Evolutionary conservation across 2,888 invertebrate genomes (phyloP).

Genomic region (Hermaeophaga mercurialis): DNA sequence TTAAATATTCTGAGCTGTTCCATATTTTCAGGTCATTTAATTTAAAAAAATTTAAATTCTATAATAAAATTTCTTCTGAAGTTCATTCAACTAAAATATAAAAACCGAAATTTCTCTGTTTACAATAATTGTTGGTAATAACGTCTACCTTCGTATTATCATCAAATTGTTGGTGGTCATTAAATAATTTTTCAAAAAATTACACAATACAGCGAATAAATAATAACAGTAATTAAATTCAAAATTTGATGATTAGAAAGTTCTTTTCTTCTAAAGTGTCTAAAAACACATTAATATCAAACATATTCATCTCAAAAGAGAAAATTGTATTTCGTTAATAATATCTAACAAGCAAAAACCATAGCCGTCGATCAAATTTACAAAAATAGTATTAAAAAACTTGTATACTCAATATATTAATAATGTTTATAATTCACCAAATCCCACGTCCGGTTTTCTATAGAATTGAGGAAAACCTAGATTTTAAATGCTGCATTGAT

Average conservation of each 20-base stretch:
- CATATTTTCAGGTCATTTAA: too few relatives aligned
- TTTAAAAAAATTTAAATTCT: too few relatives aligned
- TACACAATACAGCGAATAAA: not conserved
- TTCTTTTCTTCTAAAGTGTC: not conserved
- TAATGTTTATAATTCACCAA: too few relatives aligned
- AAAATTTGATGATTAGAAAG: conserved; percentile 1
- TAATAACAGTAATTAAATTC: not conserved
- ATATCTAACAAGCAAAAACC: not conserved
- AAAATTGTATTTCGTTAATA: not conserved
- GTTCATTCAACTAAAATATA: too few relatives aligned
- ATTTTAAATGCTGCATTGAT: too few relatives aligned
- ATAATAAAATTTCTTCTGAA: too few relatives aligned
- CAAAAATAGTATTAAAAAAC: too few relatives aligned
- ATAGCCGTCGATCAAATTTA: too few relatives aligned
- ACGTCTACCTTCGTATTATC: not conserved
- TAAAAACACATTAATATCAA: not conserved
- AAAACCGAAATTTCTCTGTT: not conserved
- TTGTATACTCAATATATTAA: too few relatives aligned
- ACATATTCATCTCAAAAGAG: not conserved
- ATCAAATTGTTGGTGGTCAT: not conserved
- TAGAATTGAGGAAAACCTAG: too few relatives aligned
- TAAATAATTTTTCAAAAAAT: not conserved
- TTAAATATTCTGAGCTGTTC: too few relatives aligned
- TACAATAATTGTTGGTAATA: not conserved
- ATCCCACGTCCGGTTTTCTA: too few relatives aligned